A percentile compares a stretch with the other conserved stretches of the same genome.
Conservation (phyloP, 1,140 invertebrate species). For the Eufriesea mexicana region DNA sequence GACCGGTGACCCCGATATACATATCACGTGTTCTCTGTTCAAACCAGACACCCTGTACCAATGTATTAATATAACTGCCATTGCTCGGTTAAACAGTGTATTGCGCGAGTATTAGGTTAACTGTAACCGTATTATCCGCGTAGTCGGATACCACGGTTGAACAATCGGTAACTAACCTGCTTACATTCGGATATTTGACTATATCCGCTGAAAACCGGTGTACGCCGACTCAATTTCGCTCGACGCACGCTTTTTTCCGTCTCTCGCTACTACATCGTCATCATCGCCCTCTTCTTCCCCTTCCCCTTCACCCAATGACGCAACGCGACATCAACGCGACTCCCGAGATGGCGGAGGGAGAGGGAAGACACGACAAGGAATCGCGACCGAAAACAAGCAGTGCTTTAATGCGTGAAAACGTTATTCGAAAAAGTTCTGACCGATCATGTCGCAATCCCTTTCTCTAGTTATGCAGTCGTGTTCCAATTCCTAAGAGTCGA, state of each 20-base stretch:
- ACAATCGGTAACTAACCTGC: slow-evolving; percentile 26
- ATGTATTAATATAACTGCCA: slow-evolving; percentile 20
- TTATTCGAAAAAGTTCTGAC: neutral
- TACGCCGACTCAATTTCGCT: slow-evolving; percentile 1
- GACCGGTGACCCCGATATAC: slow-evolving; percentile 17
- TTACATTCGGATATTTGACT: neutral
- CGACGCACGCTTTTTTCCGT: neutral
- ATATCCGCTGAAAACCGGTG: slow-evolving; percentile 16
- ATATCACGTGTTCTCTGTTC: slow-evolving; percentile 19
- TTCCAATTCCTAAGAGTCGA: slow-evolving; percentile 49
- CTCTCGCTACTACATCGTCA: neutral
- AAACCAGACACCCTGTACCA: slow-evolving; percentile 22
- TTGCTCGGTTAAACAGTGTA: slow-evolving; percentile 28
- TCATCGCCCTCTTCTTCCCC: neutral
- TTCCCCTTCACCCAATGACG: neutral
- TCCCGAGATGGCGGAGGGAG: neutral
- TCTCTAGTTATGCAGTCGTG: slow-evolving; percentile 50
- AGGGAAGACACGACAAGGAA: neutral
- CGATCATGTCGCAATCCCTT: slow-evolving; percentile 40
- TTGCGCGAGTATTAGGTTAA: slow-evolving; percentile 35
- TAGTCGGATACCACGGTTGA: neutral
- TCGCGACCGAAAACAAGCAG: neutral
- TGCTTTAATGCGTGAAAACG: neutral
- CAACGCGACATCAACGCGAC: neutral
- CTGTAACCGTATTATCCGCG: slow-evolving; percentile 41